Conservation (phyloP, 1,140 invertebrate genomes). For the Achatina immaculata region DNA sequence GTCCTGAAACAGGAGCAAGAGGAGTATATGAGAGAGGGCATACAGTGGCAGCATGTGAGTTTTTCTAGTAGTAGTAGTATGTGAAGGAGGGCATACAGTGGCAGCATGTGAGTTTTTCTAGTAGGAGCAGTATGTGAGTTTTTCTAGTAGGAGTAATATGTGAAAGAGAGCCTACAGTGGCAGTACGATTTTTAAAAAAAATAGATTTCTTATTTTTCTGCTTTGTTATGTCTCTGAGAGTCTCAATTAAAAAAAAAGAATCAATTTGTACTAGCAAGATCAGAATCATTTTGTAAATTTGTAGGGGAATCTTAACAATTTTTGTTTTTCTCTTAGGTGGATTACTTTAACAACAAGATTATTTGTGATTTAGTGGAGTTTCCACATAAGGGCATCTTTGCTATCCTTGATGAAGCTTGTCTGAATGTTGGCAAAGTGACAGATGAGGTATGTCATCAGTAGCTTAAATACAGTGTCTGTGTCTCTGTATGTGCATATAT, state of each 20-base stretch:
- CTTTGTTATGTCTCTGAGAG: too few species aligned
- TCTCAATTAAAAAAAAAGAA: too few species aligned
- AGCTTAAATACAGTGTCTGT: background rate
- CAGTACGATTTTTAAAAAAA: constrained; percentile 71
- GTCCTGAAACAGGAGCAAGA: constrained; percentile 97
- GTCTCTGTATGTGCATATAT: background rate
- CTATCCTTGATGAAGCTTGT: constrained; percentile 95
- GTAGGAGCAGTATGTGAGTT: constrained; percentile 82
- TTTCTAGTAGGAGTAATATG: constrained; percentile 85
- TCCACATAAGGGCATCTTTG: constrained; percentile 91
- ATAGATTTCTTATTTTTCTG: background rate
- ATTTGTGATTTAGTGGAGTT: constrained; percentile 95
- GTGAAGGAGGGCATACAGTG: constrained; percentile 91
- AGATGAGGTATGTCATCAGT: constrained; percentile 80
- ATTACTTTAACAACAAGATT: constrained; percentile 85
- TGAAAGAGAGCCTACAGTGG: constrained; percentile 92
- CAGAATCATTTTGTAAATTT: too few species aligned
- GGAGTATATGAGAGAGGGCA: constrained; percentile 92
- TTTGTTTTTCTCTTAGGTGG: constrained; percentile 72
- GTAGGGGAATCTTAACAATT: too few species aligned
- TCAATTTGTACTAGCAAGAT: too few species aligned
- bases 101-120: constrained; percentile 73
- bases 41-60: constrained; percentile 81
- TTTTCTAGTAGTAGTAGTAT: constrained; percentile 84
- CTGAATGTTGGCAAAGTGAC: constrained; percentile 93